Evolutionary conservation across 1,140 invertebrate genomes (phyloP).

Genomic region (Belonocnema kinseyi): DNA sequence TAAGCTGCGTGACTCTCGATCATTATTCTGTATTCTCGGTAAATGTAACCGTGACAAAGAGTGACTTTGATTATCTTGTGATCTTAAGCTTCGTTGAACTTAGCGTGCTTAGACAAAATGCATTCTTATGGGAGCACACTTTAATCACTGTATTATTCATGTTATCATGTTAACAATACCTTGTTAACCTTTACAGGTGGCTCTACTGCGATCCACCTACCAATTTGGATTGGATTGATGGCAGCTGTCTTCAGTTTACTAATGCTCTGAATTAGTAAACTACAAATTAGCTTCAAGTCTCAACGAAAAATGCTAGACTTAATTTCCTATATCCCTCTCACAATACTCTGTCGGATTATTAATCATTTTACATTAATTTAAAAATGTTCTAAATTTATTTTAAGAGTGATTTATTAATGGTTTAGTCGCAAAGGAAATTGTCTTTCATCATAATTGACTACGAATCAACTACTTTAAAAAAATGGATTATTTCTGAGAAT

Average conservation of each 20-base stretch:
- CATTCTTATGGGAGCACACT: conserved; percentile 20
- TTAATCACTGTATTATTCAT: conserved; percentile 17
- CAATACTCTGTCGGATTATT: no score
- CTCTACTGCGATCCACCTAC: conserved; percentile 4
- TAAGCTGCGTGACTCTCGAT: conserved; percentile 15
- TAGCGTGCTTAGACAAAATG: conserved; percentile 16
- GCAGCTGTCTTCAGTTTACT: conserved; percentile 21
- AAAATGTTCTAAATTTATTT: no score
- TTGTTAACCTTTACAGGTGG: conserved; percentile 13
- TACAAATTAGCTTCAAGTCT: background rate
- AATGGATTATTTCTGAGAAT: conserved; percentile 31
- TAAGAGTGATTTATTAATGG: no score
- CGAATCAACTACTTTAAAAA: conserved; percentile 1
- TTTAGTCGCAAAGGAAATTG: no score
- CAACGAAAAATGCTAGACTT: background rate
- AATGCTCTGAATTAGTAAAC: conserved; percentile 11
- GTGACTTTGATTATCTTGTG: conserved; percentile 22
- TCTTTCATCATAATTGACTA: no score
- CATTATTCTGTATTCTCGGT: background rate
- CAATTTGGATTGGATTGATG: conserved; percentile 28
- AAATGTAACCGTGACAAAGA: conserved; percentile 29
- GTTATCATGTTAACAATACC: conserved; percentile 24
- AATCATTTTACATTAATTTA: no score
- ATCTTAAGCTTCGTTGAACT: conserved; percentile 23
- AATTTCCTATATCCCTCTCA: background rate